These are phyloP conservation scores for Carcina quercana DNA, from an alignment of 2,888 invertebrate species.

Conservation along the genomic window DNA sequence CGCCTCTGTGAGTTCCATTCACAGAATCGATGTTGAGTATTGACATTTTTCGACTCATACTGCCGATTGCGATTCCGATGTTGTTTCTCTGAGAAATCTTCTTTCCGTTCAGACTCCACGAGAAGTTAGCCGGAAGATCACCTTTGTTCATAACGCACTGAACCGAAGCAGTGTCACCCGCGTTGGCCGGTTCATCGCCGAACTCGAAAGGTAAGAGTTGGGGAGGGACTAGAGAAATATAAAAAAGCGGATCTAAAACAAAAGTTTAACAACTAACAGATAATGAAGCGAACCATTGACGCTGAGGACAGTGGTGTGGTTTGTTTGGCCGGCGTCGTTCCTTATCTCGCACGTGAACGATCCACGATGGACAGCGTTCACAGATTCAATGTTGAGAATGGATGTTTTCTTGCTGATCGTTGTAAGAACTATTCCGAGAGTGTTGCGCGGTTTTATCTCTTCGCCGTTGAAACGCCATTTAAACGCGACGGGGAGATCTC, in stretches of 20 bases:
- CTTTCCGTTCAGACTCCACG: constrained; percentile 78
- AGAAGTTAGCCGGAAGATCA: constrained; percentile 84
- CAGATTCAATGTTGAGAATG: constrained; percentile 78
- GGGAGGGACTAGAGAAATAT: constrained; percentile 73
- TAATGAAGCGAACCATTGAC: constrained; percentile 73
- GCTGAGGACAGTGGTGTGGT: constrained; percentile 73
- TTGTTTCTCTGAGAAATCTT: constrained; percentile 68
- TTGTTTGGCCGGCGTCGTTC: constrained; percentile 76
- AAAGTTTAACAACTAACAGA: constrained; percentile 28
- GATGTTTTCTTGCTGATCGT: constrained; percentile 78
- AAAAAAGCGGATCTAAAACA: constrained; percentile 34
- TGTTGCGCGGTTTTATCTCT: constrained; percentile 62
- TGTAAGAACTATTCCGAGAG: constrained; percentile 73
- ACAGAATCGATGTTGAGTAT: constrained; percentile 81
- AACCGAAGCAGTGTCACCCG: constrained; percentile 83
- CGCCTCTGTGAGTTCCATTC: constrained; percentile 80
- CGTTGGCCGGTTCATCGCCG: constrained; percentile 80
- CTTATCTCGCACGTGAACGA: constrained; percentile 78
- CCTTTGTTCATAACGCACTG: constrained; percentile 85
- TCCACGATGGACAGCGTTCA: constrained; percentile 75
- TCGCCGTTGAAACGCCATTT: constrained; percentile 80
- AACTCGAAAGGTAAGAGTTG: constrained; percentile 80
- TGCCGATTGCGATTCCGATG: constrained; percentile 76
- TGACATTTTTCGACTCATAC: constrained; percentile 77
- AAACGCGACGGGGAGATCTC: constrained; percentile 86